Evolutionary conservation across 2,888 invertebrate species (phyloP).

Genomic region (Thera britannica): DNA sequence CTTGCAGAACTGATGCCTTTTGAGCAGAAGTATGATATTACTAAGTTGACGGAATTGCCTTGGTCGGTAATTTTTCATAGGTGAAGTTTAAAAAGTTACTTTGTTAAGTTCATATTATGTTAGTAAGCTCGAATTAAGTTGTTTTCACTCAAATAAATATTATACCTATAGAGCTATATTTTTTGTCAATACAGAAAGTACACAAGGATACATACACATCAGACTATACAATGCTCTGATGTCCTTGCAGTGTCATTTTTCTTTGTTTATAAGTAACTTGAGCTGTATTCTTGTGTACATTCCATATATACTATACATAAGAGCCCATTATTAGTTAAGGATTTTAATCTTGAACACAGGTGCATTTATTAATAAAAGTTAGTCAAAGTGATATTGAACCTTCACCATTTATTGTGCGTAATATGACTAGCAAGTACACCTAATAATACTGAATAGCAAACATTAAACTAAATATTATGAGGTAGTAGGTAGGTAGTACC

Average conservation of each 20-base stretch:
- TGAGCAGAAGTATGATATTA: constrained; percentile 62
- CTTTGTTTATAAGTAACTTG: no score
- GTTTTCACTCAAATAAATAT: not conserved
- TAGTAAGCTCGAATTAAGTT: constrained; percentile 21
- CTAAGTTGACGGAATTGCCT: constrained; percentile 63
- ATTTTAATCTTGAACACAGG: not conserved
- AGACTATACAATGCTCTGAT: no score
- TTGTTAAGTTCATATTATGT: constrained; percentile 23
- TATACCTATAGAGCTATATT: not conserved
- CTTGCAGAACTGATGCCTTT: constrained; percentile 52
- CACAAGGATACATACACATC: no score
- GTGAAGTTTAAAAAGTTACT: constrained; percentile 37
- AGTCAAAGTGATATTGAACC: constrained; percentile 5
- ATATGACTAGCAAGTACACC: constrained; percentile 17
- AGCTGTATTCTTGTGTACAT: no score
- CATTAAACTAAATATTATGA: constrained; percentile 1
- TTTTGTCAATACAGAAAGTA: not conserved
- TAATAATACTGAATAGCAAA: constrained; percentile 13
- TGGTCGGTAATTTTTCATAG: constrained; percentile 77
- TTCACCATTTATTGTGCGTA: constrained; percentile 20
- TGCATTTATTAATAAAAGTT: constrained; percentile 22
- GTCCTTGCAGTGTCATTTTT: no score
- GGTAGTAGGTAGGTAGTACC: no score
- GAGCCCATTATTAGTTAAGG: not conserved
- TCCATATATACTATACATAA: no score